Evolutionary conservation across 1,140 invertebrate genomes (phyloP).

Genomic region (Agrypnia vestita): DNA sequence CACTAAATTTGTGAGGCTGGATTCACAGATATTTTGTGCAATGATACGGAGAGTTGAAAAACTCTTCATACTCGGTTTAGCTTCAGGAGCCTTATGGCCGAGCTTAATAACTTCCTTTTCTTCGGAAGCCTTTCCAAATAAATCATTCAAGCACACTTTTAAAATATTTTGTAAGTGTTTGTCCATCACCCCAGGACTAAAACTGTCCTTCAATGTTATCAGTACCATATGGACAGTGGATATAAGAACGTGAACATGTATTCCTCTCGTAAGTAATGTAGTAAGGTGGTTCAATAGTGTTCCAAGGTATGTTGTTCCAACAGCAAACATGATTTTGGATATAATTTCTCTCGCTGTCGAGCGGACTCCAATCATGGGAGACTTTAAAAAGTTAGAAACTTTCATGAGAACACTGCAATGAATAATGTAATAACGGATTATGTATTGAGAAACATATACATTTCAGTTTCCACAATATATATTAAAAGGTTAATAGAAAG

Average conservation of each 20-base stretch:
- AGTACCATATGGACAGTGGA: constrained; percentile 91
- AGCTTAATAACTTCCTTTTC: constrained; percentile 94
- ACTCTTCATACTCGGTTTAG: constrained; percentile 87
- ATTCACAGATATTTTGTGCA: constrained; percentile 84
- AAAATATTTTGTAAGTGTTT: constrained; percentile 84
- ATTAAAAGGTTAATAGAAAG: neutral
- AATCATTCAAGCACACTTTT: constrained; percentile 89
- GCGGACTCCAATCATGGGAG: constrained; percentile 90
- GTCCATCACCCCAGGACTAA: constrained; percentile 85
- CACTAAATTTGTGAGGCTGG: constrained; percentile 84
- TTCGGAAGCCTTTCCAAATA: constrained; percentile 90
- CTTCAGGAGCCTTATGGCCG: constrained; percentile 84
- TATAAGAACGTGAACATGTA: constrained; percentile 93
- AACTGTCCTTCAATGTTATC: constrained; percentile 77
- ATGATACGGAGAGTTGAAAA: constrained; percentile 89
- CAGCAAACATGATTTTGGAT: constrained; percentile 88
- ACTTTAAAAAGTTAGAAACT: constrained; percentile 91
- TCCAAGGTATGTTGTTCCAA: constrained; percentile 88
- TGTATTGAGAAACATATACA: neutral
- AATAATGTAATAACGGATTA: constrained; percentile 51
- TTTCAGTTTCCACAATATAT: neutral
- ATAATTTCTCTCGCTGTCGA: constrained; percentile 89
- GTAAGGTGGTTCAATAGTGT: constrained; percentile 88
- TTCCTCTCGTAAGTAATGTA: constrained; percentile 88
- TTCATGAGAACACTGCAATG: constrained; percentile 88